A percentile compares a stretch with the other conserved stretches of the same genome.
These are phyloP conservation scores for Amorpha juglandis DNA, from an alignment of 2,888 invertebrate species.

Conservation along the genomic window DNA sequence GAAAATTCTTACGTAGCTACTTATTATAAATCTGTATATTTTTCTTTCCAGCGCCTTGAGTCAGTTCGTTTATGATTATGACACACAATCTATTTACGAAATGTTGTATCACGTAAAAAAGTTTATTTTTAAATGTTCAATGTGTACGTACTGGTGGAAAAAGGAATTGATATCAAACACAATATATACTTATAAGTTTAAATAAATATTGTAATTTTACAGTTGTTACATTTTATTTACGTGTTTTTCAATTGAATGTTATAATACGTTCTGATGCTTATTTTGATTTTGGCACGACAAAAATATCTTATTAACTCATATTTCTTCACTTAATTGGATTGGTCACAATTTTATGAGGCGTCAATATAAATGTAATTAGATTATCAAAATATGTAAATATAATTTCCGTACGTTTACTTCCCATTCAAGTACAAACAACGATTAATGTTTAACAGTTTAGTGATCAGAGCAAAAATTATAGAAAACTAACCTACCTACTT, in stretches of 20 bases:
- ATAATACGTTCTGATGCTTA: not conserved
- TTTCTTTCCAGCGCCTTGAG: slow-evolving; percentile 40
- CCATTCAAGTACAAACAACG: not conserved
- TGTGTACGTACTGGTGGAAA: slow-evolving; percentile 20
- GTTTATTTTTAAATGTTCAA: slow-evolving; percentile 36
- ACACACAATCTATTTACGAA: slow-evolving; percentile 44
- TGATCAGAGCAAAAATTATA: not conserved
- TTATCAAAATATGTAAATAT: not conserved
- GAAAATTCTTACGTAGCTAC: slow-evolving; percentile 25
- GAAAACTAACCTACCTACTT: slow-evolving; percentile 8
- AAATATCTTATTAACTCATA: not conserved
- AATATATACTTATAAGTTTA: not conserved
- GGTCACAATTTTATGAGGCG: not conserved
- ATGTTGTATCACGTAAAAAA: slow-evolving; percentile 33
- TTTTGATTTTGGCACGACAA: not conserved
- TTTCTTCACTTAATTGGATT: not conserved
- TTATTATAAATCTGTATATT: slow-evolving; percentile 35
- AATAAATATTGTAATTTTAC: not conserved
- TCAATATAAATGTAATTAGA: not conserved
- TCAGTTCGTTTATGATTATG: slow-evolving; percentile 40
- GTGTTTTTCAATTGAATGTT: not conserved
- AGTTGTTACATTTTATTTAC: not conserved
- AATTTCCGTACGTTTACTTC: slow-evolving; percentile 8
- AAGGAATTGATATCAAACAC: not conserved
- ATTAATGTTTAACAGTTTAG: not conserved